Evolutionary conservation across 2,888 invertebrate genomes (phyloP).

Genomic region (Sabellastarte sp.): DNA sequence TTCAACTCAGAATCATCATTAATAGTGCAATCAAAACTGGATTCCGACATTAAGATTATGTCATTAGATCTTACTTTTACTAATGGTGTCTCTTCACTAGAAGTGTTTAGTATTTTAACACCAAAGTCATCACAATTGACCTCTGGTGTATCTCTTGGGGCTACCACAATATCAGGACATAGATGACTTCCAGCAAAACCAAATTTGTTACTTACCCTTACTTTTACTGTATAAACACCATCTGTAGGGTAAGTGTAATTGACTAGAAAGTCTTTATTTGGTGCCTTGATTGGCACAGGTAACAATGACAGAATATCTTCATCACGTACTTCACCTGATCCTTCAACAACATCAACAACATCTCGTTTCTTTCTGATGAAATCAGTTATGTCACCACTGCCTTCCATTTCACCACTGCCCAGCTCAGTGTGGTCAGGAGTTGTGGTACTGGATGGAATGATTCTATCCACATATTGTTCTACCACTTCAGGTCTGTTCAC

Average conservation of each 20-base stretch:
- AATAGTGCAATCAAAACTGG: not conserved
- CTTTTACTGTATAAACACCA: conserved; percentile 39
- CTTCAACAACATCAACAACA: too few relatives aligned
- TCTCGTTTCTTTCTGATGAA: too few relatives aligned
- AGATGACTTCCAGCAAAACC: conserved; percentile 34
- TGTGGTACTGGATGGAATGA: not conserved
- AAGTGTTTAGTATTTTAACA: conserved; percentile 6
- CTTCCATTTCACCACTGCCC: too few relatives aligned
- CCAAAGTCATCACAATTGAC: conserved; percentile 10
- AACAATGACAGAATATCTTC: too few relatives aligned
- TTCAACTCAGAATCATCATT: not conserved
- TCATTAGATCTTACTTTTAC: conserved; percentile 10
- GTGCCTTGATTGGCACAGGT: too few relatives aligned
- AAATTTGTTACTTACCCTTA: conserved; percentile 42
- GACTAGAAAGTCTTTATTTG: too few relatives aligned
- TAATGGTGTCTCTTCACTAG: conserved; percentile 12
- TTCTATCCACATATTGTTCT: not conserved
- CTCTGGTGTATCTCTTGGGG: not conserved
- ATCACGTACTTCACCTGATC: too few relatives aligned
- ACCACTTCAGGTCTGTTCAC: not conserved
- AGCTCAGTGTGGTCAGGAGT: too few relatives aligned
- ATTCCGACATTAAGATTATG: conserved; percentile 6
- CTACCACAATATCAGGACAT: conserved; percentile 45
- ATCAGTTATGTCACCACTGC: too few relatives aligned
- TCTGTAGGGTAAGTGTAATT: conserved; percentile 15